Percentiles rank a stretch among this genome's conserved stretches.
Conservation (phyloP, 2,797 vertebrate species). For the Rhinatrema bivittatum region DNA sequence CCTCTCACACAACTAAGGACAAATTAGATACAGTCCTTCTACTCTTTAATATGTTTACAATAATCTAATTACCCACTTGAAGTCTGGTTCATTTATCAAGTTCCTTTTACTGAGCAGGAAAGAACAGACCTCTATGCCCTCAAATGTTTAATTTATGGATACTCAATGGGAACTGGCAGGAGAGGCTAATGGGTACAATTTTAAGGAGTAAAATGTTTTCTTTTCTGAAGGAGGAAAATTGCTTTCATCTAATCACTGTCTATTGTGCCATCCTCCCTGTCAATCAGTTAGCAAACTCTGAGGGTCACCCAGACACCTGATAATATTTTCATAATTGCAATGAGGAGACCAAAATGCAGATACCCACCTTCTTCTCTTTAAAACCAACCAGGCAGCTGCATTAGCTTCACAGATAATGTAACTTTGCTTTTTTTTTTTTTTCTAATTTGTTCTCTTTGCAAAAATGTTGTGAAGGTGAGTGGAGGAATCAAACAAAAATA, state of each 20-base stretch:
- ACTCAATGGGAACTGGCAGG: neutral
- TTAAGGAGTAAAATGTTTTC: neutral
- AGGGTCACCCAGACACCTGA: fast-evolving
- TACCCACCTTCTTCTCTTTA: too few species aligned
- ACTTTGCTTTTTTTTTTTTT: neutral
- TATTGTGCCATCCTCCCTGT: neutral
- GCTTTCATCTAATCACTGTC: neutral
- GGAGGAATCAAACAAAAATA: too few species aligned
- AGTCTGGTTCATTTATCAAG: conserved; percentile 1
- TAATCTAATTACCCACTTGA: neutral
- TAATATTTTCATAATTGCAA: neutral
- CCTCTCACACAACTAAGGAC: neutral
- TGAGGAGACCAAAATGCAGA: too few species aligned
- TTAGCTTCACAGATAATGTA: neutral
- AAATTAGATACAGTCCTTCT: neutral
- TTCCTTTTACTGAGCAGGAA: neutral
- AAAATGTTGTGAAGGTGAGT: too few species aligned
- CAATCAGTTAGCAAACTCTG: neutral
- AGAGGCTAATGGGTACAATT: neutral
- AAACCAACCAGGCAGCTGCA: fast-evolving
- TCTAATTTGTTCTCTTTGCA: neutral
- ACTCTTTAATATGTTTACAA: conserved; percentile 8
- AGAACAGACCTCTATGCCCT: neutral
- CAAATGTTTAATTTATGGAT: neutral
- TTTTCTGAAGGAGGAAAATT: neutral